phyloP scores from a whole-genome alignment of 2,888 invertebrate genomes.

The Mesopsocus fuscifrons region DNA sequence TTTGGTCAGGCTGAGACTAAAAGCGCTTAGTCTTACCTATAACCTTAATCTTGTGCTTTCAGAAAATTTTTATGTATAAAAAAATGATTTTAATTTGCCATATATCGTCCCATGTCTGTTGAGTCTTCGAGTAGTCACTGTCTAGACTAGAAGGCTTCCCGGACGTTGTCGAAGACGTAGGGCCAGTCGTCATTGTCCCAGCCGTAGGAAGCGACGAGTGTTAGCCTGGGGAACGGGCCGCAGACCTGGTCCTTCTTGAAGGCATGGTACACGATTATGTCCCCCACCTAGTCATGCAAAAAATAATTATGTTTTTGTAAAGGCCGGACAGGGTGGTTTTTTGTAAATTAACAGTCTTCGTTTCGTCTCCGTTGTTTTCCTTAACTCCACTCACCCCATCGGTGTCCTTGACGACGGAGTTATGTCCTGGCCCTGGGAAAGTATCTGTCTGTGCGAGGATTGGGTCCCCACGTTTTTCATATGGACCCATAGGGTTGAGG shows the following conservation, averaged over 20 bases:
- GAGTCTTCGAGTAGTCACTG: too few relatives aligned
- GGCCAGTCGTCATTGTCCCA: not conserved
- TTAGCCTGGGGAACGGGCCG: not conserved
- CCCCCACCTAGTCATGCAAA: too few relatives aligned
- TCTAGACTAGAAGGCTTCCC: not conserved
- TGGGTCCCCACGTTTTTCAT: not conserved
- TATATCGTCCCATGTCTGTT: too few relatives aligned
- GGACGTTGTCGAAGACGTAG: not conserved
- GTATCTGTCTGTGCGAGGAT: not conserved
- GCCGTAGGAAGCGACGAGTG: not conserved
- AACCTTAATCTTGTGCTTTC: too few relatives aligned
- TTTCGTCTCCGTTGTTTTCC: too few relatives aligned
- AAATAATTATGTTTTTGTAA: too few relatives aligned
- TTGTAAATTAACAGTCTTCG: too few relatives aligned
- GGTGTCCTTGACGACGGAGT: not conserved
- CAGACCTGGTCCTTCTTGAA: not conserved
- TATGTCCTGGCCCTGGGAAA: not conserved
- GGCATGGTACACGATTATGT: not conserved
- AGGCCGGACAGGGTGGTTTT: too few relatives aligned
- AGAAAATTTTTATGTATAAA: too few relatives aligned
- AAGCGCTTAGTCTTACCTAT: too few relatives aligned
- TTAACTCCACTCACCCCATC: not conserved
- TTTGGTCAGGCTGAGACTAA: too few relatives aligned
- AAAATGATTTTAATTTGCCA: too few relatives aligned
- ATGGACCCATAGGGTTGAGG: not conserved